phyloP scores from a whole-genome alignment of 1,140 invertebrate genomes.

The Drosophila chauvacae region DNA sequence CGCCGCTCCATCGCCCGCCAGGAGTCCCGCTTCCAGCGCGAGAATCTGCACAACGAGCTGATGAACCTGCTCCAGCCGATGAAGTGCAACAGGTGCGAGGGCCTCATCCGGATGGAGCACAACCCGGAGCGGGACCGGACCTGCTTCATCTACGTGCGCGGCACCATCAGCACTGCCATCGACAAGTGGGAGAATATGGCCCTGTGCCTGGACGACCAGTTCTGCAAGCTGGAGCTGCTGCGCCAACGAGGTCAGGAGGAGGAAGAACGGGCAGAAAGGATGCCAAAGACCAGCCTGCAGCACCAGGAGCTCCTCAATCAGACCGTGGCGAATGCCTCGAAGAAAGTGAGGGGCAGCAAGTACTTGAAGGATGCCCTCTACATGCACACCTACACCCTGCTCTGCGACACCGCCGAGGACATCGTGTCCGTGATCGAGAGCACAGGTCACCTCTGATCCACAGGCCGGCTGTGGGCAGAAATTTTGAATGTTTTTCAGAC shows the following conservation, averaged over 20 bases:
- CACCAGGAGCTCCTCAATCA: neutral
- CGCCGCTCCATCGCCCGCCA: conserved; percentile 44
- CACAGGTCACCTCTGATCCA: conserved; percentile 23
- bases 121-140: conserved; percentile 45
- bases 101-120: neutral
- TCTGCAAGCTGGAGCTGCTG: conserved; percentile 47
- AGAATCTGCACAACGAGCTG: conserved; percentile 37
- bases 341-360: conserved; percentile 39
- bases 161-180: conserved; percentile 49
- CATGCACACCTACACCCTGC: conserved; percentile 68
- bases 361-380: conserved; percentile 65
- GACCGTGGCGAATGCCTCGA: conserved; percentile 2
- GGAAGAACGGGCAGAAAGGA: neutral
- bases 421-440: conserved; percentile 76
- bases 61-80: conserved; percentile 26
- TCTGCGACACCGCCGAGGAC: conserved; percentile 69
- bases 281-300: neutral
- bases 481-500: conserved; percentile 6
- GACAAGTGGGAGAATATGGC: conserved; percentile 66
- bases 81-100: conserved; percentile 28
- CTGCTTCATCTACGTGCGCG: conserved; percentile 65
- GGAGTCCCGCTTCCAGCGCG: conserved; percentile 23
- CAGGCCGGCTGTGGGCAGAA: too few relatives aligned
- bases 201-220: conserved; percentile 41
- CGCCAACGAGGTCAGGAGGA: neutral